Conservation (phyloP, 2,113 vertebrate genomes). For the Nothobranchius kuhntae region DNA sequence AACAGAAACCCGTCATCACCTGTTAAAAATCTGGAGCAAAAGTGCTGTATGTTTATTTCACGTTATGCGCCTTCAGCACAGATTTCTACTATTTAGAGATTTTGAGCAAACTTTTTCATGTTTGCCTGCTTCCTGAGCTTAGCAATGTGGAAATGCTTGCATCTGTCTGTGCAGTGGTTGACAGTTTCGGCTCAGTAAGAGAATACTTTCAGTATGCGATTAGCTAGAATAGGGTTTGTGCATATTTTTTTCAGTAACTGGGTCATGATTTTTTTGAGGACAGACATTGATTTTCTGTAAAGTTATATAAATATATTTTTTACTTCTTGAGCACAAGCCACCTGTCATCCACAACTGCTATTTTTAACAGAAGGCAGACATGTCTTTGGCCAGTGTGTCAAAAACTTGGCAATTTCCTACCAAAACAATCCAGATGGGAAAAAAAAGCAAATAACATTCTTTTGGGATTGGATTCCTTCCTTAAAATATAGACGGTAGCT, state of each 20-base stretch:
- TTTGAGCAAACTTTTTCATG: not conserved
- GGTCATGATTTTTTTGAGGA: not conserved
- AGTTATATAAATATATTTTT: not conserved
- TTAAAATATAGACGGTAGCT: not conserved
- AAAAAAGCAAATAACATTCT: not conserved
- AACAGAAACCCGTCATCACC: too few species aligned
- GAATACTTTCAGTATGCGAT: not conserved
- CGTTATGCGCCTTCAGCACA: too few species aligned
- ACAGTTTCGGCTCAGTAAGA: not conserved
- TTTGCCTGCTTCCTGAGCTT: not conserved
- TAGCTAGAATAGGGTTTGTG: not conserved
- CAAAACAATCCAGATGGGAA: not conserved
- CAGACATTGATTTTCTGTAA: not conserved
- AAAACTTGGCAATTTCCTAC: not conserved
- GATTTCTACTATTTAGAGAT: not conserved
- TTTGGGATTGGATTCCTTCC: not conserved
- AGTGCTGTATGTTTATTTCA: too few species aligned
- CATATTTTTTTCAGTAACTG: constrained; percentile 1
- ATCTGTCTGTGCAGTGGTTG: not conserved
- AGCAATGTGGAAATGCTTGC: not conserved
- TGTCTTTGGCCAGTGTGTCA: not conserved
- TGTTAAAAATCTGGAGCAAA: not conserved
- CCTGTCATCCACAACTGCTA: not conserved
- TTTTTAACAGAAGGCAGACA: not conserved
- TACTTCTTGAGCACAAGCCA: not conserved